phyloP scores from a whole-genome alignment of 2,797 vertebrate genomes.

The Euthynnus affinis region DNA sequence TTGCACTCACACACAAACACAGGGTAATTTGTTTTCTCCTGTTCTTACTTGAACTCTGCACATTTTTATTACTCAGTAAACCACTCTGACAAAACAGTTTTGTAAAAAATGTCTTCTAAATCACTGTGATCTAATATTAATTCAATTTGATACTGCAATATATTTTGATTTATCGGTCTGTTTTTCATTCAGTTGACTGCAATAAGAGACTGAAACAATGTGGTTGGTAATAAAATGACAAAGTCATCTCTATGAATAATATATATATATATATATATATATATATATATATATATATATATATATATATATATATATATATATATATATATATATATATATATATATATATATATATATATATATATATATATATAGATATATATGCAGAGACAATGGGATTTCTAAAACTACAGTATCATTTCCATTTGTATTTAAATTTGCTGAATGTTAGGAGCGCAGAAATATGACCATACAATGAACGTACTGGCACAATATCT shows the following conservation, averaged over 20 bases:
- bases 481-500: background rate
- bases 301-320: background rate
- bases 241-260: conserved; percentile 2
- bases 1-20: conserved; percentile 1
- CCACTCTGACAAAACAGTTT: conserved; percentile 10
- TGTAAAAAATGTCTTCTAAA: conserved; percentile 21
- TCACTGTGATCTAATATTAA: conserved; percentile 34
- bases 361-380: too few relatives aligned
- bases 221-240: conserved; percentile 2
- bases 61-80: conserved; percentile 31
- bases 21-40: conserved; percentile 31
- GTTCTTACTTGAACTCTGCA: conserved; percentile 25
- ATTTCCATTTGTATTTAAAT: conserved; percentile 6
- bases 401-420: background rate
- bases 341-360: background rate
- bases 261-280: background rate
- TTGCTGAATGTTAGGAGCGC: background rate
- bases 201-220: conserved; percentile 23
- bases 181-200: conserved; percentile 19
- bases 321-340: background rate
- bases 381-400: too few relatives aligned
- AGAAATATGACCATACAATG: background rate
- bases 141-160: conserved; percentile 29
- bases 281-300: background rate
- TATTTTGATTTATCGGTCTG: conserved; percentile 29